phyloP scores from a whole-genome alignment of 2,888 invertebrate genomes.

The Archips xylosteana region DNA sequence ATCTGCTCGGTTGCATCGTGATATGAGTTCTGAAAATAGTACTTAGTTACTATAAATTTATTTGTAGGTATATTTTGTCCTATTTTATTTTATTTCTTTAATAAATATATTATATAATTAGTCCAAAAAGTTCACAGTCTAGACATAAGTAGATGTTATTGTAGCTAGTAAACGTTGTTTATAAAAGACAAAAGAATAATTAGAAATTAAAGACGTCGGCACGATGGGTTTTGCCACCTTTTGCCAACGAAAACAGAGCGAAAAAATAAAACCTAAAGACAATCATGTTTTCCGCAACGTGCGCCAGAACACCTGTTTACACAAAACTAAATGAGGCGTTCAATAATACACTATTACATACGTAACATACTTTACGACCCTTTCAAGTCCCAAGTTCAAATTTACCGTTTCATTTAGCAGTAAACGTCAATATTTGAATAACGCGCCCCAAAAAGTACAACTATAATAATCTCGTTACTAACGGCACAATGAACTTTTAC shows the following conservation, averaged over 20 bases:
- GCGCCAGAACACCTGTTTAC: constrained; percentile 30
- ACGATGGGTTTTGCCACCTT: not conserved
- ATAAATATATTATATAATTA: too few relatives aligned
- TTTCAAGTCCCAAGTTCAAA: constrained; percentile 47
- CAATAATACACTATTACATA: constrained; percentile 30
- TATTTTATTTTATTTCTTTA: too few relatives aligned
- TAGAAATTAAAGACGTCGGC: not conserved
- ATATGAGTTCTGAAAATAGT: too few relatives aligned
- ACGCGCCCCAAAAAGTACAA: constrained; percentile 57
- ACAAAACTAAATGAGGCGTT: constrained; percentile 34
- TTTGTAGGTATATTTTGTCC: too few relatives aligned
- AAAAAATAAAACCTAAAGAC: not conserved
- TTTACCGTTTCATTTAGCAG: constrained; percentile 65
- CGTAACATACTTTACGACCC: constrained; percentile 30
- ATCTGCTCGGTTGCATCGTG: too few relatives aligned
- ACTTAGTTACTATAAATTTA: too few relatives aligned
- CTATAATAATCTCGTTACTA: constrained; percentile 77
- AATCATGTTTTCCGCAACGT: constrained; percentile 7
- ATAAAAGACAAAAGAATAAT: not conserved
- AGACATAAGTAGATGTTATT: too few relatives aligned
- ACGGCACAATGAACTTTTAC: constrained; percentile 65
- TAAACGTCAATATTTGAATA: constrained; percentile 73
- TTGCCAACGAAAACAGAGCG: not conserved
- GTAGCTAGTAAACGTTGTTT: not conserved
- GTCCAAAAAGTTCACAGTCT: too few relatives aligned